These are phyloP conservation scores for Desoria tigrina DNA, from an alignment of 2,888 invertebrate genomes.

Conservation along the genomic window DNA sequence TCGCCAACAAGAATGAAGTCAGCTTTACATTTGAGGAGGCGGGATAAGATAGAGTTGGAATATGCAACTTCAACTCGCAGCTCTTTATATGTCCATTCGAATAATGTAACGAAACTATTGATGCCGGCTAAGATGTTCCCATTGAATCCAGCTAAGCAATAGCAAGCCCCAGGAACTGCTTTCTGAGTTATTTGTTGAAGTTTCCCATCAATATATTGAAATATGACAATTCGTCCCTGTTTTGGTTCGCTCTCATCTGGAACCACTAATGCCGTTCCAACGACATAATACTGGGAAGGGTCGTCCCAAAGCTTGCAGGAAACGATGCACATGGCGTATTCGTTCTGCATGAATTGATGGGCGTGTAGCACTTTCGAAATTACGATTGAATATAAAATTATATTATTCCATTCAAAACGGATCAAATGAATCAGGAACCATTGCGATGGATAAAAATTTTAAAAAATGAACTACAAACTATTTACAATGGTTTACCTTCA, in stretches of 20 bases:
- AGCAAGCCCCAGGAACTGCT: constrained; percentile 94
- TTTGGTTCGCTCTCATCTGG: constrained; percentile 96
- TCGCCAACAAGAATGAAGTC: constrained; percentile 97
- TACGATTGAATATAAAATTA: constrained; percentile 1
- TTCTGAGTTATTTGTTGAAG: constrained; percentile 86
- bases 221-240: constrained; percentile 84
- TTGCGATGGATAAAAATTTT: constrained; percentile 6
- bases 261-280: constrained; percentile 90
- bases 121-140: constrained; percentile 93
- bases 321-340: constrained; percentile 86
- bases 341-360: constrained; percentile 86
- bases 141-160: constrained; percentile 89
- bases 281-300: constrained; percentile 85
- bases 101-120: constrained; percentile 93
- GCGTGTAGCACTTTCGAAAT: constrained; percentile 82
- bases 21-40: constrained; percentile 93
- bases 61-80: constrained; percentile 93
- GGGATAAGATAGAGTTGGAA: constrained; percentile 93
- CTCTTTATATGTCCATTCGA: constrained; percentile 97
- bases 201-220: constrained; percentile 82
- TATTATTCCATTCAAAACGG: too few relatives aligned
- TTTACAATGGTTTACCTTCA: constrained; percentile 63
- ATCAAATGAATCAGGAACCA: too few relatives aligned
- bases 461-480: neutral
- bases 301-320: constrained; percentile 91